Base-by-base conservation (phyloP, 2,113 vertebrate species). In the Girardinichthys multiradiatus region DNA sequence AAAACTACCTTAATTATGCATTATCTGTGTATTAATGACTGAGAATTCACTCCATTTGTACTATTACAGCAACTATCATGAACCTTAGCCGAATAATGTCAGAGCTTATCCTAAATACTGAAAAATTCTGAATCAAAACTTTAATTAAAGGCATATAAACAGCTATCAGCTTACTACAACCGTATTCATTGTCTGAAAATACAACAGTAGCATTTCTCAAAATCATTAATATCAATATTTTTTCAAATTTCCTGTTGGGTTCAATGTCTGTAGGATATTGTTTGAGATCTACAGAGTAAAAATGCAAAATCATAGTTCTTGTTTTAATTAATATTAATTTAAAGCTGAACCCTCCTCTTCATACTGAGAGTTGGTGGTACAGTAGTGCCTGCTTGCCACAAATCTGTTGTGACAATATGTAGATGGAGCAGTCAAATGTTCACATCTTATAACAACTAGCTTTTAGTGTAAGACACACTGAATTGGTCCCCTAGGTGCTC, bases 381-480 rank as follows among this genome's bases (percentile, higher is more conserved):
- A 54, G 9, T 17, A 64, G 24, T 5, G 28, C 29, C 64, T 29
- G 35, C n/a, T 28, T 76, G 72, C 54, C 66, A 64, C 35, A 29
- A 27, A 27, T 75, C 29, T 45, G 35, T 35, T 26, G 42, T 35
- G 30, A 72, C 29, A 59, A 64, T 64, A n/a, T 67, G 26, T 79
- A 63, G 75, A 48, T 68, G 51, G 13, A 51, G 30, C 19, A 62
- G 61, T 54, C 14, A 37, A 62, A 61, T 58, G 58, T 63, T 82
- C 15, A 51, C 77, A 74, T 80, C 68, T 19, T 51, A 35, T 64
- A 71, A 77, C 61, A 70, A 67, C 57, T 72, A 66, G 8, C 15
- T 74, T 37, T 14, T 29, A 48, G 58, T 60, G 24, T 72, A 80
- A 72, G 29, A 65, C 67, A 64, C 57, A 17, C 11, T 26, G 45